phyloP scores from a whole-genome alignment of 1,140 invertebrate genomes.

The Anadara kagoshimensis region DNA sequence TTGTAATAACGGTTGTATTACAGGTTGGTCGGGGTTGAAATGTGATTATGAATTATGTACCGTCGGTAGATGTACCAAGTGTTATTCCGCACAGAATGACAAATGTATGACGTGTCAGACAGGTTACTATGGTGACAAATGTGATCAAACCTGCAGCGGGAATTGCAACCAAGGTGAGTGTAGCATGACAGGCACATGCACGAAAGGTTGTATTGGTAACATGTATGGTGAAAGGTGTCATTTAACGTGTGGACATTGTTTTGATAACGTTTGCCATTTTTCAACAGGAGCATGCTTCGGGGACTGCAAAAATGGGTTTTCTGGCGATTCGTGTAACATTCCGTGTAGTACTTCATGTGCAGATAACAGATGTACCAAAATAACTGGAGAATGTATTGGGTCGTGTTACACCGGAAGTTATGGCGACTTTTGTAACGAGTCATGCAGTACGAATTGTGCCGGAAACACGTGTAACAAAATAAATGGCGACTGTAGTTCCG shows the following conservation, averaged over 20 bases:
- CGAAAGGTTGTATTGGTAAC: conserved; percentile 10
- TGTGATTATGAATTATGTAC: no score
- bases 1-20: conserved; percentile 15
- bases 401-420: conserved; percentile 32
- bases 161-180: conserved; percentile 11
- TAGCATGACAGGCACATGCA: conserved; percentile 24
- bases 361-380: conserved; percentile 26
- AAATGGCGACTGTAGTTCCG: conserved; percentile 6
- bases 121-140: conserved; percentile 35
- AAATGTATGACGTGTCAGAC: conserved; percentile 19
- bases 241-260: conserved; percentile 14
- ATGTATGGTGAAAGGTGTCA: conserved; percentile 24
- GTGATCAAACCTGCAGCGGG: conserved; percentile 14
- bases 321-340: conserved; percentile 31
- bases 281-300: conserved; percentile 14
- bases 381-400: conserved; percentile 18
- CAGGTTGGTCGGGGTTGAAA: no score
- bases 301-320: conserved; percentile 34
- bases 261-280: conserved; percentile 2
- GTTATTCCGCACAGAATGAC: no score
- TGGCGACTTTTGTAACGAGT: conserved; percentile 13
- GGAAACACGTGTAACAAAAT: not conserved
- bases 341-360: conserved; percentile 28
- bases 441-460: conserved; percentile 11
- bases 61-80: no score